Base-by-base conservation (phyloP, 2,888 invertebrate genomes). In the Drosophila anomalata region DNA sequence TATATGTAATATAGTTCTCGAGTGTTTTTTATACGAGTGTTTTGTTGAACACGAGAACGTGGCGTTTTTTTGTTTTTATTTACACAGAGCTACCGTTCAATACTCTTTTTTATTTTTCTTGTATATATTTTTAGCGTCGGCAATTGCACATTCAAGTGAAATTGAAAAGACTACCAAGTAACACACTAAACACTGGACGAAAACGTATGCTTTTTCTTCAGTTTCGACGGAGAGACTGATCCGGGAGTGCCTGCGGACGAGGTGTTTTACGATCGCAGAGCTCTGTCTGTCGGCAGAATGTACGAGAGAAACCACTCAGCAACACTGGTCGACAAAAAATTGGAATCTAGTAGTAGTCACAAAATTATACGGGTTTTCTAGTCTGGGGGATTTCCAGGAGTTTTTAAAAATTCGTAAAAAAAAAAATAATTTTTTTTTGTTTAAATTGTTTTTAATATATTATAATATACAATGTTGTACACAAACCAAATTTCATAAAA, bases 81-180 rank as follows among this genome's bases (percentile, higher is more conserved):
- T 71, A 59, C 66, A 70, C 65, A 56, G 26, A 50, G 61, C 42
- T 17, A 39, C 46, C 44, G 36, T 26, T 7, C 26, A 47, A 55
- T 57, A 52, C 72, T 26, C 47, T 52, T 63, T 44, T 26, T 53
- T 29, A 29, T 61, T 47, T 47, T 48, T 31, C 29, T 12, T 51
- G 14, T 61, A 67, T 66, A 44, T 76, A 79, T 83, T 66, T 87
- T 76, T 82, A 73, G 83, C 62, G 58, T 33, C 44, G 56, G 41
- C 65, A 69, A 78, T 87, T 82, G 71, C 79, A 87, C 86, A 72
- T 69, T 51, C 24, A 80, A 65, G 72, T 73, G 76, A 85, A 88
- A 88, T 73, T 68, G 39, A 67, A 52, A 73, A 60, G 85, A 61
- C 58, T 69, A 67, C 48, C 31, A 41, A 56, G 66, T 39, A 72